Evolutionary conservation across 2,113 vertebrate species (phyloP).

Genomic region (Podarcis cretensis): DNA sequence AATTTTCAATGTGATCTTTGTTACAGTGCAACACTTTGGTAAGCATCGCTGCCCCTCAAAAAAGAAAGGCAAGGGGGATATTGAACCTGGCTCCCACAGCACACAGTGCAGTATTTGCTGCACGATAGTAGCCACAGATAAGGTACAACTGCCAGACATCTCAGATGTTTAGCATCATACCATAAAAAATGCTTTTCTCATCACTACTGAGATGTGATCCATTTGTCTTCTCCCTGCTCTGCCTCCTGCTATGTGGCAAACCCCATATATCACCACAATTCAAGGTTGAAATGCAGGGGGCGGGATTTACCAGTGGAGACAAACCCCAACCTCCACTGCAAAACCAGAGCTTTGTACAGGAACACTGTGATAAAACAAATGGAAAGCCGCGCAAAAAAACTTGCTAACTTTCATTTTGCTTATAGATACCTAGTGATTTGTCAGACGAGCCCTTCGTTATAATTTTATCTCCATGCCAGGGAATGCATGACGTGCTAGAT

Average conservation of each 20-base stretch:
- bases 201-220: neutral
- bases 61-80: neutral
- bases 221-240: neutral
- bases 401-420: neutral
- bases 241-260: neutral
- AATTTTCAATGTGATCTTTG: neutral
- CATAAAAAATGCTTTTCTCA: neutral
- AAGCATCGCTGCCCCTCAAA: neutral
- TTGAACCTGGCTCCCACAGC: neutral
- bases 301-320: neutral
- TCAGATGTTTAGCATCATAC: neutral
- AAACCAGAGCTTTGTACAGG: neutral
- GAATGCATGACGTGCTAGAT: neutral
- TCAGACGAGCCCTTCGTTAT: too few relatives aligned
- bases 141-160: neutral
- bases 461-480: neutral
- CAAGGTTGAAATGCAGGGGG: neutral
- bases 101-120: neutral
- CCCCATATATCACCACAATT: too few relatives aligned
- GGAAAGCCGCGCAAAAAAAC: neutral
- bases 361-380: neutral
- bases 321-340: neutral
- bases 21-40: neutral
- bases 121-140: neutral
- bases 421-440: neutral